phyloP scores from a whole-genome alignment of 2,888 invertebrate species.

The Epinotia ramella region DNA sequence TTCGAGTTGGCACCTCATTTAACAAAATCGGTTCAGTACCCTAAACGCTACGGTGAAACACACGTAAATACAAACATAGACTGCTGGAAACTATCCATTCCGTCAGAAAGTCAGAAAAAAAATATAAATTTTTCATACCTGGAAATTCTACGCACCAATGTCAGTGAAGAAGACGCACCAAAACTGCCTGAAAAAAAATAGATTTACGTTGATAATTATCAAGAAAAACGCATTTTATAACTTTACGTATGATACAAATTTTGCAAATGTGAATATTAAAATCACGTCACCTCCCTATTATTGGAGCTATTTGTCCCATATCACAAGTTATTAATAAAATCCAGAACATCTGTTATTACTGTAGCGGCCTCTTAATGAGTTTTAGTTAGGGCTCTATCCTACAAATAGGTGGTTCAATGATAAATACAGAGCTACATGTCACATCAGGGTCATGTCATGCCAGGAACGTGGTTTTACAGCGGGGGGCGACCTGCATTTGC shows the following conservation, averaged over 20 bases:
- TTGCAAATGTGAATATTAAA: slow-evolving; percentile 43
- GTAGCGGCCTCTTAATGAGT: slow-evolving; percentile 65
- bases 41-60: too few species aligned
- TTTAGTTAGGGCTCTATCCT: slow-evolving; percentile 50
- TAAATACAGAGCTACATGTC: too few species aligned
- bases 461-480: too few species aligned
- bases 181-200: not conserved
- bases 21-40: too few species aligned
- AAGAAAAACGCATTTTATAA: not conserved
- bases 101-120: too few species aligned
- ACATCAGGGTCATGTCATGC: too few species aligned
- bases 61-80: too few species aligned
- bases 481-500: too few species aligned
- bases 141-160: not conserved
- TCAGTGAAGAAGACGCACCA: not conserved
- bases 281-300: slow-evolving; percentile 43
- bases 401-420: too few species aligned
- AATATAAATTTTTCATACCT: not conserved
- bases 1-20: too few species aligned
- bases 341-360: slow-evolving; percentile 72
- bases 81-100: too few species aligned
- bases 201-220: not conserved
- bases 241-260: not conserved
- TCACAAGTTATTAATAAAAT: slow-evolving; percentile 69
- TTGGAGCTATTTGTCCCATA: slow-evolving; percentile 58